Evolutionary conservation across 2,888 invertebrate genomes (phyloP).

Genomic region (Leucoptera coffeella): DNA sequence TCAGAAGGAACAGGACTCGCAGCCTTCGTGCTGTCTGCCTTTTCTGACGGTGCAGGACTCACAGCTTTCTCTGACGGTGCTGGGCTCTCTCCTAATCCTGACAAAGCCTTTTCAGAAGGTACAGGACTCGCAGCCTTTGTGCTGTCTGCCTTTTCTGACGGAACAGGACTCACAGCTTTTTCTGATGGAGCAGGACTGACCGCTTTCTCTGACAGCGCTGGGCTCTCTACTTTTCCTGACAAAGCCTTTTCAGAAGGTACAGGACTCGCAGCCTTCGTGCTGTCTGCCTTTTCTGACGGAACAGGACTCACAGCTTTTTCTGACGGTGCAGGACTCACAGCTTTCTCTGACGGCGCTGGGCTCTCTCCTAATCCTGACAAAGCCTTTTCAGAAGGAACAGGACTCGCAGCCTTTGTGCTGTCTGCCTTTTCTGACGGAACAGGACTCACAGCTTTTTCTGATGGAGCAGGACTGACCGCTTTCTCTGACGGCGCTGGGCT

Average conservation of each 20-base stretch:
- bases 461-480: not conserved
- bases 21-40: no score
- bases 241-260: not conserved
- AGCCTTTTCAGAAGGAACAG: not conserved
- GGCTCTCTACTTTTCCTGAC: slow-evolving; percentile 6
- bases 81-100: not conserved
- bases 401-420: not conserved
- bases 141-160: slow-evolving; percentile 6
- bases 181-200: slow-evolving; percentile 2
- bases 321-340: slow-evolving; percentile 1
- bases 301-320: not conserved
- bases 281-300: not conserved
- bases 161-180: slow-evolving; percentile 4
- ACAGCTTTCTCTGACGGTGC: slow-evolving; percentile 1
- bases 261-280: not conserved
- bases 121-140: not conserved
- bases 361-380: slow-evolving; percentile 4
- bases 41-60: not conserved
- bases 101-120: slow-evolving; percentile 1
- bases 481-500: no score
- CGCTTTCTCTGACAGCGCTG: slow-evolving; percentile 8
- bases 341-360: slow-evolving; percentile 1
- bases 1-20: slow-evolving; percentile 4
- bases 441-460: not conserved
- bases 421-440: not conserved